Conservation (phyloP, 2,888 invertebrate species). For the Nemoura dubitans region DNA sequence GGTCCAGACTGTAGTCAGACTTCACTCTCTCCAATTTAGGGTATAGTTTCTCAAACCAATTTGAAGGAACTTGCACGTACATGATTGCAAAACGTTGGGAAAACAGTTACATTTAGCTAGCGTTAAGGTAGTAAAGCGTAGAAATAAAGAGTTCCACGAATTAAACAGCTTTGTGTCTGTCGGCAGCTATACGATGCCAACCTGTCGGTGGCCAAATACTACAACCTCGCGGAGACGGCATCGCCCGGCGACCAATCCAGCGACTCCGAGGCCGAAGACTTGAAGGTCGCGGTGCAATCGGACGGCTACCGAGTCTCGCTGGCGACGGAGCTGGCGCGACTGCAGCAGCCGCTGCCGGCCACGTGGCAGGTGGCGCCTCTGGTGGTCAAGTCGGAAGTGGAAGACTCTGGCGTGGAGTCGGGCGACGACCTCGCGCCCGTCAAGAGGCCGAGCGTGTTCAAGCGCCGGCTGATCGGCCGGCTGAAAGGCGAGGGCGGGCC, state of each 20-base stretch:
- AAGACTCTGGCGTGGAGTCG: conserved; percentile 3
- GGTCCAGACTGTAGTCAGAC: too few relatives aligned
- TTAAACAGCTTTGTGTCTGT: conserved; percentile 46
- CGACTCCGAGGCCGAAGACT: background rate
- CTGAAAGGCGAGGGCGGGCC: conserved; percentile 47
- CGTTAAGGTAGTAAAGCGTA: too few relatives aligned
- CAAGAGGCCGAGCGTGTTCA: conserved; percentile 24
- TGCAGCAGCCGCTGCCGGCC: conserved; percentile 40
- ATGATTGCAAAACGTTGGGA: too few relatives aligned
- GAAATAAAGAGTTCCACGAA: too few relatives aligned
- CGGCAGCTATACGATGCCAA: conserved; percentile 45
- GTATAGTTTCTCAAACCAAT: too few relatives aligned
- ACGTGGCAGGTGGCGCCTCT: conserved; percentile 33
- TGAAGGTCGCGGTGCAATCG: background rate
- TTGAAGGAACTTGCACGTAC: too few relatives aligned
- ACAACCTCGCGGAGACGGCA: conserved; percentile 44
- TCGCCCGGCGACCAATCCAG: background rate
- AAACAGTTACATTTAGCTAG: too few relatives aligned
- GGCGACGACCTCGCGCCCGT: conserved; percentile 20
- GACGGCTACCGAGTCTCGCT: conserved; percentile 29
- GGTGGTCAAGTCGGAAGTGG: background rate
- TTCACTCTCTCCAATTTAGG: too few relatives aligned
- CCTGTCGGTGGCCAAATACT: conserved; percentile 50
- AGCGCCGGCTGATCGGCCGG: conserved; percentile 39
- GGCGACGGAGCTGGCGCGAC: conserved; percentile 41